A percentile compares a stretch with the other conserved stretches of the same genome.
phyloP scores from a whole-genome alignment of 2,113 vertebrate species.

The Mustela lutreola region DNA sequence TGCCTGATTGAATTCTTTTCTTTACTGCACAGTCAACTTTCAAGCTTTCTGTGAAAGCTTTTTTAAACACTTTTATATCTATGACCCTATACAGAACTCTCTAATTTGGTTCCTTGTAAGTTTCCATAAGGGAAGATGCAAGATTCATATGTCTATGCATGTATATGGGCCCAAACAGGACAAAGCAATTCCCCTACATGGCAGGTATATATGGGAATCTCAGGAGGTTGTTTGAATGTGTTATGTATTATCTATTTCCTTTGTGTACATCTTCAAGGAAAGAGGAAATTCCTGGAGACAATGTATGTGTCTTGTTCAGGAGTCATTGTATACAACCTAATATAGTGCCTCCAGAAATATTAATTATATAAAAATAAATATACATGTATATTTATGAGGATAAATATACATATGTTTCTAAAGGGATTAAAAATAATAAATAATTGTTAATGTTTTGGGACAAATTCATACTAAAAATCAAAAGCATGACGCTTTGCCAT shows the following conservation, averaged over 20 bases:
- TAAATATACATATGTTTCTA: not conserved
- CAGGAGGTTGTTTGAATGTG: not conserved
- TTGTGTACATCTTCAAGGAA: not conserved
- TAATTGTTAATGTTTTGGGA: not conserved
- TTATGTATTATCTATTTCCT: not conserved
- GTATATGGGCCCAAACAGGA: not conserved
- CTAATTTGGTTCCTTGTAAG: slow-evolving; percentile 35
- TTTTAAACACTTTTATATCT: not conserved
- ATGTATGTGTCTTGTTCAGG: not conserved
- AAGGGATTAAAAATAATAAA: slow-evolving; percentile 3
- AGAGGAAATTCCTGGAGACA: not conserved
- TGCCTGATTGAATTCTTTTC: not conserved
- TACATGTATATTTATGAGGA: not conserved
- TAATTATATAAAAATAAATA: slow-evolving; percentile 5
- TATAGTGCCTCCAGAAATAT: not conserved
- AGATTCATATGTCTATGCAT: not conserved
- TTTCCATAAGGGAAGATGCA: not conserved
- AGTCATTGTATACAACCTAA: not conserved
- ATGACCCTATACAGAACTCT: not conserved
- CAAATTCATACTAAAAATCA: slow-evolving; percentile 1
- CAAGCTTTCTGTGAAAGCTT: slow-evolving; percentile 42
- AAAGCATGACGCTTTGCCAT: not conserved
- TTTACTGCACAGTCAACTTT: slow-evolving; percentile 15
- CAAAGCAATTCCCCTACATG: not conserved
- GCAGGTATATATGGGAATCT: not conserved